Percentiles rank a stretch among this genome's conserved stretches.
These are phyloP conservation scores for Parnassius glacialis DNA, from an alignment of 2,888 invertebrate genomes.

Conservation along the genomic window DNA sequence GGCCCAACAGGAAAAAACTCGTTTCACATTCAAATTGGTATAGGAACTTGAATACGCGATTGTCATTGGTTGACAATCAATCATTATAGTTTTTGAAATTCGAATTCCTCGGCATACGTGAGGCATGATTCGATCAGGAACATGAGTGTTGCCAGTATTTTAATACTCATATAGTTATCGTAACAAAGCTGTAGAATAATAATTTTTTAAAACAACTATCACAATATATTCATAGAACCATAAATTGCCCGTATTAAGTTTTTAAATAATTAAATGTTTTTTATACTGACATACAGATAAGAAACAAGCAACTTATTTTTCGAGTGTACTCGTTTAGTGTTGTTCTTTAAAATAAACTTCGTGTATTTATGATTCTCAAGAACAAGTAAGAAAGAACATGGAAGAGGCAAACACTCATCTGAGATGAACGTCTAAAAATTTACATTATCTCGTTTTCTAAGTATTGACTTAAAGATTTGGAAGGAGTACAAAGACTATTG, in stretches of 20 bases:
- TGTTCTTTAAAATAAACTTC: slow-evolving; percentile 43
- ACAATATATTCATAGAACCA: too few relatives aligned
- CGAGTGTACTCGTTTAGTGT: slow-evolving; percentile 42
- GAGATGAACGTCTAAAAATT: slow-evolving; percentile 43
- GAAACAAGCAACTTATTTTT: slow-evolving; percentile 21
- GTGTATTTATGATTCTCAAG: slow-evolving; percentile 47
- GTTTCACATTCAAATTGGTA: slow-evolving; percentile 73
- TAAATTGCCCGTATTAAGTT: too few relatives aligned
- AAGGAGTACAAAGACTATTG: slow-evolving; percentile 29
- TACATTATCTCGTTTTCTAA: slow-evolving; percentile 48
- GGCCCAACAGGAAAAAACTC: slow-evolving; percentile 67
- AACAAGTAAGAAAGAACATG: slow-evolving; percentile 39
- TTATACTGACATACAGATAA: too few relatives aligned
- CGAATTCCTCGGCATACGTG: slow-evolving; percentile 67
- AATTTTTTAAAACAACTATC: too few relatives aligned
- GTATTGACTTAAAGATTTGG: slow-evolving; percentile 62
- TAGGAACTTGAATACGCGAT: slow-evolving; percentile 74
- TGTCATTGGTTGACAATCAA: slow-evolving; percentile 79
- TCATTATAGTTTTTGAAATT: slow-evolving; percentile 77
- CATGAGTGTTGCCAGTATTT: slow-evolving; percentile 53
- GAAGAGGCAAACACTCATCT: slow-evolving; percentile 53
- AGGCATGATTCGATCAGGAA: slow-evolving; percentile 63
- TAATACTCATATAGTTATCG: slow-evolving; percentile 19
- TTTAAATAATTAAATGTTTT: too few relatives aligned
- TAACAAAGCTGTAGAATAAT: too few relatives aligned